phyloP scores from a whole-genome alignment of 2,888 invertebrate species.

The Thalpophila matura region DNA sequence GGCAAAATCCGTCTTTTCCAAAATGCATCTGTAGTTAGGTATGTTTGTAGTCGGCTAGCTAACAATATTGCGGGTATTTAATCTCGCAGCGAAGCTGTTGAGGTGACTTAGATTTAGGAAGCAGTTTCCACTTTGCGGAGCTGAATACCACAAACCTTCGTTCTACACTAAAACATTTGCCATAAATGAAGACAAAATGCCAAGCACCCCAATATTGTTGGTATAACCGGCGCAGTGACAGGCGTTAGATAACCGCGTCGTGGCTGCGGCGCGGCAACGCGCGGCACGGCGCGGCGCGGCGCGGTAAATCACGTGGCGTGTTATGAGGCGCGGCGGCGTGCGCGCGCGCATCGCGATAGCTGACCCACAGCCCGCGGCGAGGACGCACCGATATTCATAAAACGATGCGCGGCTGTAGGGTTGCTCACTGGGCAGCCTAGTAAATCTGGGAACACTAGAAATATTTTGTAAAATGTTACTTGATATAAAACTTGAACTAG shows the following conservation, averaged over 20 bases:
- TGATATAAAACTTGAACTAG: neutral
- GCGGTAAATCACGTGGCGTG: constrained; percentile 45
- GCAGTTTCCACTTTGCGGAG: no score
- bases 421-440: constrained; percentile 15
- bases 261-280: constrained; percentile 40
- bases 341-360: constrained; percentile 63
- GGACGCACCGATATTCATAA: constrained; percentile 54
- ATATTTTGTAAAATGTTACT: neutral
- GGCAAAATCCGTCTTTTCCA: no score
- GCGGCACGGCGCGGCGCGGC: constrained; percentile 28
- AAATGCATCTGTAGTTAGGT: no score
- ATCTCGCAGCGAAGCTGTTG: no score
- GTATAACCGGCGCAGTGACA: constrained; percentile 44
- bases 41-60: no score
- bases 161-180: neutral
- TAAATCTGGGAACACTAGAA: constrained; percentile 15
- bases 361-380: constrained; percentile 73
- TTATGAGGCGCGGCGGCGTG: constrained; percentile 57
- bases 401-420: constrained; percentile 27
- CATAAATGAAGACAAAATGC: constrained; percentile 6
- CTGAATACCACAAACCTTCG: neutral
- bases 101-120: no score
- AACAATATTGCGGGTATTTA: no score
- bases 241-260: constrained; percentile 41
- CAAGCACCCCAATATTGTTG: constrained; percentile 3